A percentile compares a stretch with the other conserved stretches of the same genome.
phyloP scores from a whole-genome alignment of 2,797 vertebrate genomes.

The Sebastes flavidus region DNA sequence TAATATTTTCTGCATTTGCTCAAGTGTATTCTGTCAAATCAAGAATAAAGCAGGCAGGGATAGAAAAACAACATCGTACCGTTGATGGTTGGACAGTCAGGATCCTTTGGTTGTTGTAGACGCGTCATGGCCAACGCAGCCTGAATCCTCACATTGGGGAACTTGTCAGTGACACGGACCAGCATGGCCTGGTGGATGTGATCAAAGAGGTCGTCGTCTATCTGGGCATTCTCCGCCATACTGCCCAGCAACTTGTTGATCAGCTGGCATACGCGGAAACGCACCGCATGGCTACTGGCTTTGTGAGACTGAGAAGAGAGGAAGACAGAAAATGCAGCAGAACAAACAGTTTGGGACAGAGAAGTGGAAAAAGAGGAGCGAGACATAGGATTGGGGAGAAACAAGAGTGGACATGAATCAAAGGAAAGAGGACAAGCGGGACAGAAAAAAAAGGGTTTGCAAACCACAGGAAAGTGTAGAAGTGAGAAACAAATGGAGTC shows the following conservation, averaged over 20 bases:
- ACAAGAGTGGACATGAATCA: neutral
- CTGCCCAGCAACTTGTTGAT: conserved; percentile 93
- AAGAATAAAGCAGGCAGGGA: neutral
- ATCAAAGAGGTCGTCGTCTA: conserved; percentile 94
- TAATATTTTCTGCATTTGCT: neutral
- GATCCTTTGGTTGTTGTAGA: conserved; percentile 92
- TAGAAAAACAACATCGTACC: conserved; percentile 70
- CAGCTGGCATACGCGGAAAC: conserved; percentile 94
- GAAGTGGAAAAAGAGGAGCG: neutral
- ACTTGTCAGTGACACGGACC: conserved; percentile 91
- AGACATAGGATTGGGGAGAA: neutral
- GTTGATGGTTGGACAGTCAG: conserved; percentile 89
- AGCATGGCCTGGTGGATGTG: conserved; percentile 94
- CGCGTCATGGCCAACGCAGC: conserved; percentile 93
- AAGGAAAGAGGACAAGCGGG: neutral
- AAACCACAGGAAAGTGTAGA: neutral
- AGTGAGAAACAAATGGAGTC: neutral
- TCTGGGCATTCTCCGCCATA: conserved; percentile 94
- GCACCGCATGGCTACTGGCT: conserved; percentile 90
- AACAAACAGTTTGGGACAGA: neutral
- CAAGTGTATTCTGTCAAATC: neutral
- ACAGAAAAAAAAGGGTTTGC: neutral
- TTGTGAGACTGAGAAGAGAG: conserved; percentile 84
- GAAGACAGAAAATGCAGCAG: conserved; percentile 4
- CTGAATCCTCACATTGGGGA: conserved; percentile 94